Base-by-base conservation (phyloP, 2,888 invertebrate species). In the Anoplius nigerrimus region DNA sequence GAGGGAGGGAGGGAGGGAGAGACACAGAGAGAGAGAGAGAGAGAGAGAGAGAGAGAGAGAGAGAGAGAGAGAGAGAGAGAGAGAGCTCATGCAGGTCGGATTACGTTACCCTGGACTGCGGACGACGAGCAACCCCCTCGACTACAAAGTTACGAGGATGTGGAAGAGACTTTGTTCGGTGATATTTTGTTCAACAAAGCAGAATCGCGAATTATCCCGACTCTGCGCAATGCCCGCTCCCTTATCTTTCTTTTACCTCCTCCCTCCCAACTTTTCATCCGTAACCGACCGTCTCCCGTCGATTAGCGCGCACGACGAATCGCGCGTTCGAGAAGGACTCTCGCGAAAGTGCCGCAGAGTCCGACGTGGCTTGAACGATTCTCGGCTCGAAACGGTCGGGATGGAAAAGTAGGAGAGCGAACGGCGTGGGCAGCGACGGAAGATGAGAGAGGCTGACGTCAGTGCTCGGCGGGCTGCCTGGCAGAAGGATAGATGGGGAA, bases 61-160 rank as follows among this genome's bases (percentile, higher is more conserved):
- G 24, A 24, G 3, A 24, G 3, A 68, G 70, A 69, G 67, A 45
- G 72, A 70, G 48, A 52, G 61, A 52, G 18, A 16, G 60, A 71
- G n/a, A n/a, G n/a, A 24, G 21, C 57, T 63, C 77, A 75, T 77
- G 71, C 79, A 76, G 80, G 76, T 76, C 71, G 83, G 84, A 83
- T 84, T 82, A 84, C 78, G 76, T 77, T 79, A 81, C 71, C 79
- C 79, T 78, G 76, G 76, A 74, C 75, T 74, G 59, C 62, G 74
- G 62, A 64, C 66, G 56, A 65, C 75, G 71, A 69, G 75, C 79
- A 74, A 68, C 76, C 79, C 66, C 34, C 71, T 56, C 66, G 68
- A 60, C 65, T 64, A 69, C 60, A 61, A 65, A 61, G 69, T n/a
- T 53, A 53, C 53, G 62, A 48, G 54, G 70, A 61, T 57, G 70